Evolutionary conservation across 2,113 vertebrate species (phyloP).

Genomic region (Neolamprologus kungweensis): DNA sequence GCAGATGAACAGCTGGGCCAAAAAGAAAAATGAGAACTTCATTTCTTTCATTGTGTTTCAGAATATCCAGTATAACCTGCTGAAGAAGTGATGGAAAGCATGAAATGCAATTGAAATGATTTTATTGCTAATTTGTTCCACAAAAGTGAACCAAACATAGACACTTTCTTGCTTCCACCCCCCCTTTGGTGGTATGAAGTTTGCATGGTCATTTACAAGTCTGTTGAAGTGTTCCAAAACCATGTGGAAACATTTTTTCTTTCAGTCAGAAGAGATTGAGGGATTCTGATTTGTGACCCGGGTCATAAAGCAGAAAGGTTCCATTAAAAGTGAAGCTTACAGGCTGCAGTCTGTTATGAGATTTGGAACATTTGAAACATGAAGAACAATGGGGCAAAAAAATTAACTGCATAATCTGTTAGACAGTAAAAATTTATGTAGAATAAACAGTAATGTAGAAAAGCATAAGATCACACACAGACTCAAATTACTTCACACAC

Average conservation of each 20-base stretch:
- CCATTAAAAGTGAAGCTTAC: background rate
- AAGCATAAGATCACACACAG: background rate
- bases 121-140: background rate
- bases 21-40: background rate
- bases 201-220: constrained; percentile 23
- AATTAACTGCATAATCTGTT: background rate
- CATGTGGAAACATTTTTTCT: background rate
- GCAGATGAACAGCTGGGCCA: constrained; percentile 9
- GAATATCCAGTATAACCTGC: background rate
- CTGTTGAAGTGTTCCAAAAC: background rate
- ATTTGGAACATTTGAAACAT: background rate
- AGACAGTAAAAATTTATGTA: constrained; percentile 1
- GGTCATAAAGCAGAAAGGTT: background rate
- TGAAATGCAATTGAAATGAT: background rate
- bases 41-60: background rate
- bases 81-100: background rate
- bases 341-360: background rate
- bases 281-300: background rate
- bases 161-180: background rate
- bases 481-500: background rate
- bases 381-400: background rate
- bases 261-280: background rate
- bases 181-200: background rate
- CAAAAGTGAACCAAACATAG: background rate
- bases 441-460: constrained; percentile 8